Evolutionary conservation across 2,113 vertebrate genomes (phyloP).

Genomic region (Dasyurus viverrinus): DNA sequence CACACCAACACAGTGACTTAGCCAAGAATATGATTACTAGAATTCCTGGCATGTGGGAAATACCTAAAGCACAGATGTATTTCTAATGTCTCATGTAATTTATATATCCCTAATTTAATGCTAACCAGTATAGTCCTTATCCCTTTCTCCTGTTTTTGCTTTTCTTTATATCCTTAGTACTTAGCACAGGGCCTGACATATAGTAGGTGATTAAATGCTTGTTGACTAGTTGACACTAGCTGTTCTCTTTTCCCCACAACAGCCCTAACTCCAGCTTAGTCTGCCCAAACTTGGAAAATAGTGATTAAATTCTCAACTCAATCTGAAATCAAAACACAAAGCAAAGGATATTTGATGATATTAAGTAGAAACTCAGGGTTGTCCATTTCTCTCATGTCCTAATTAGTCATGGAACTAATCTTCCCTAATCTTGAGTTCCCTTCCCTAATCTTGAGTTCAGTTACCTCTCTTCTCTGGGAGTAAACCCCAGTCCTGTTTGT

Average conservation of each 20-base stretch:
- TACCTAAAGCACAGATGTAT: conserved; percentile 8
- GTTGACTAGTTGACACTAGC: background rate
- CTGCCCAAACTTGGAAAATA: background rate
- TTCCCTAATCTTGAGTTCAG: background rate
- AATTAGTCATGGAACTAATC: conserved; percentile 29
- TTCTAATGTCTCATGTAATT: conserved; percentile 10
- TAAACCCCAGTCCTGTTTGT: conserved; percentile 1
- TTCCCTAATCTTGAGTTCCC: background rate
- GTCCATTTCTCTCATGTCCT: background rate
- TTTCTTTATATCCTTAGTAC: background rate
- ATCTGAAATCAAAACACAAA: background rate
- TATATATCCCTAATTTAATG: background rate
- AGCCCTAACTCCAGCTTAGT: background rate
- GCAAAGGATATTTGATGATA: background rate
- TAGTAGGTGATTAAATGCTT: background rate
- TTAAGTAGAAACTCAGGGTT: background rate
- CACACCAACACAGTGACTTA: background rate
- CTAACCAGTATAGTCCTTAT: background rate
- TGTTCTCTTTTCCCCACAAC: background rate
- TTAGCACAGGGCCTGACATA: background rate
- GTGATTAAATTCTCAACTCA: background rate
- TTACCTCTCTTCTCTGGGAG: background rate
- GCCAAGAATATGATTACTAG: background rate
- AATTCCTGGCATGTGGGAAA: background rate
- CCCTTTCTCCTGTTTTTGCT: background rate